Percentiles rank a stretch among this genome's conserved stretches.
Evolutionary conservation across 2,888 invertebrate genomes (phyloP).

Genomic region (Rugalucina vietnamica): DNA sequence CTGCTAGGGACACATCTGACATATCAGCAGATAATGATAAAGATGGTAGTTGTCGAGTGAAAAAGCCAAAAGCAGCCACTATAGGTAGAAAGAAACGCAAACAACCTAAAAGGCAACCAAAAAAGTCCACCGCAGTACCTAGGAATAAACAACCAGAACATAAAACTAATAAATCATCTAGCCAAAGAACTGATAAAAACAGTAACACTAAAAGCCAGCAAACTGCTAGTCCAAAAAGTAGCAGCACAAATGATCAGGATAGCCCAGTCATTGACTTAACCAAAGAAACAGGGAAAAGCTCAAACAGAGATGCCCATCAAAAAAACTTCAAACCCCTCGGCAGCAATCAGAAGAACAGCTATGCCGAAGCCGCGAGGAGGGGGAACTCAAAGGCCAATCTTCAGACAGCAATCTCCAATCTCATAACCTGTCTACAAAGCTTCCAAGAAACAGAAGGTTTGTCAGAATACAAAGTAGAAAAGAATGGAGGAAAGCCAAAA

Average conservation of each 20-base stretch:
- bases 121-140: neutral
- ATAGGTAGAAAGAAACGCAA: neutral
- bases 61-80: neutral
- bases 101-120: neutral
- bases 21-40: neutral
- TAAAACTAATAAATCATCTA: neutral
- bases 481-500: constrained; percentile 16
- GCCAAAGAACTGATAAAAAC: neutral
- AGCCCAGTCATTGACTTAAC: neutral
- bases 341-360: neutral
- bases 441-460: neutral
- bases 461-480: neutral
- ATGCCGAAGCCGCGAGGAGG: neutral
- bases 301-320: neutral
- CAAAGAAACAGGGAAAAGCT: neutral
- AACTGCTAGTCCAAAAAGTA: neutral
- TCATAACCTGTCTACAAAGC: neutral
- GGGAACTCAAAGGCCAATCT: neutral
- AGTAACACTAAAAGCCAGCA: neutral
- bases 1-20: neutral
- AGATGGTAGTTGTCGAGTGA: neutral
- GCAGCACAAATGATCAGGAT: neutral
- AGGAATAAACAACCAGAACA: neutral
- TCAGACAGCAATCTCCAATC: neutral
- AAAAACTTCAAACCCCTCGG: neutral